These are phyloP conservation scores for Cataglyphis cursor DNA, from an alignment of 2,888 invertebrate genomes.

Conservation along the genomic window DNA sequence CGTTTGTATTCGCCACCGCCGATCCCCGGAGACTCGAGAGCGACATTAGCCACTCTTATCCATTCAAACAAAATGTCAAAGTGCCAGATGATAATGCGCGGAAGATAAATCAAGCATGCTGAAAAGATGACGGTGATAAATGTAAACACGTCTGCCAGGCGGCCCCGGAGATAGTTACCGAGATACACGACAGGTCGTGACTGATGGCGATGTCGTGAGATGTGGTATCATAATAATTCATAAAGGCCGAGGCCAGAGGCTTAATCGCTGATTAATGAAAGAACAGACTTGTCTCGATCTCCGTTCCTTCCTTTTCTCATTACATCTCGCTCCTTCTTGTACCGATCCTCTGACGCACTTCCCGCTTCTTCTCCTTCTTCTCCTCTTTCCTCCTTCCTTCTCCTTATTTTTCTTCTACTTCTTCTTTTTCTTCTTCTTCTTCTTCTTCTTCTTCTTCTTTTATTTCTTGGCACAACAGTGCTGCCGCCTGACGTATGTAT, in stretches of 20 bases:
- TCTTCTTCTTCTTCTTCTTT: constrained; percentile 20
- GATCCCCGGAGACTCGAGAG: constrained; percentile 61
- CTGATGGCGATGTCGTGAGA: constrained; percentile 86
- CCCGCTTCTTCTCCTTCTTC: constrained; percentile 51
- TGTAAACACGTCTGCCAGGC: constrained; percentile 84
- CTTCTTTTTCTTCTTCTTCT: constrained; percentile 42
- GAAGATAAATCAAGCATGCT: constrained; percentile 86
- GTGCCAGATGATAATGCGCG: constrained; percentile 86
- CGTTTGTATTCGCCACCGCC: constrained; percentile 46
- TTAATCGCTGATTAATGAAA: constrained; percentile 86
- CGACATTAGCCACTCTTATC: constrained; percentile 83
- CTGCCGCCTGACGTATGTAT: constrained; percentile 73
- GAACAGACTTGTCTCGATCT: constrained; percentile 81
- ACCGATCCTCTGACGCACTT: constrained; percentile 56
- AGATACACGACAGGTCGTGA: constrained; percentile 84
- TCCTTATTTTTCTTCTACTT: constrained; percentile 44
- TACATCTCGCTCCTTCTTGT: constrained; percentile 51
- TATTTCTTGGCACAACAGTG: constrained; percentile 58
- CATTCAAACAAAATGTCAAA: constrained; percentile 86
- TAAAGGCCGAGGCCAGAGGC: constrained; percentile 83
- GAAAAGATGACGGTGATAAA: constrained; percentile 87
- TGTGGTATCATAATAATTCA: constrained; percentile 86
- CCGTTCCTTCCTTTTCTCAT: constrained; percentile 73
- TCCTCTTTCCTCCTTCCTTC: neutral
- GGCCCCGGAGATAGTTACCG: constrained; percentile 81